Base-by-base conservation (phyloP, 2,797 vertebrate genomes). In the Pangasius larnaudii region DNA sequence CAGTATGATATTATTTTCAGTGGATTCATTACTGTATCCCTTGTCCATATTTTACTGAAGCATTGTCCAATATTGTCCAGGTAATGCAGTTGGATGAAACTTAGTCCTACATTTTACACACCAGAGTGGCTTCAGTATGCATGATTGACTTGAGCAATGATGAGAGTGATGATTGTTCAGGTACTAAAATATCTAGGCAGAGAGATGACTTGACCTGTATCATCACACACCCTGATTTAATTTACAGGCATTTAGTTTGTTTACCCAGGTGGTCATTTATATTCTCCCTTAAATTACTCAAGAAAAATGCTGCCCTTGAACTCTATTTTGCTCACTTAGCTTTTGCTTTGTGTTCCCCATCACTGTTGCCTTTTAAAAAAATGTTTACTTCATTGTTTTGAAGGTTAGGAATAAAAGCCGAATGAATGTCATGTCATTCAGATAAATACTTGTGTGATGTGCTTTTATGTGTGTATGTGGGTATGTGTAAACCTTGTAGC, bases 281-380 rank as follows among this genome's bases (percentile, higher is more conserved):
- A 79, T 84, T 61, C 69, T 92, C 90, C 91, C 91, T 93, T 93
- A 91, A 90, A 91, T 93, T 92, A 93, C 93, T 95, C 92, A 93
- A 94, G 94, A 94, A 51, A 80, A 83, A 49, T 92, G 91, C 92
- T 93, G 92, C 91, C 91, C 89, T 92, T 89, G 91, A 92, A 89
- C 77, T 94, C 92, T 91, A 86, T 90, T 92, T 90, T 89, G 92
- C 84, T 91, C 91, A 89, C 83, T 91, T 90, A 91, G 39, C 63
- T 91, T 93, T 63, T 92, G 87, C 83, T 80, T 71, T 90, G 16
- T 92, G 27, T 74, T 84, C 61, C 74, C 84, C 82, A 72, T 78
- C 91, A 91, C 92, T 90, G 92, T 94, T 94, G 93, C 91, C 80
- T 86, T 86, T 86, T 87, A 90, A 90, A 91, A 27, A 87, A 63